A percentile compares a stretch with the other conserved stretches of the same genome.
These are phyloP conservation scores for Dromas ardeola DNA, from an alignment of 2,113 vertebrate species.

Conservation along the genomic window DNA sequence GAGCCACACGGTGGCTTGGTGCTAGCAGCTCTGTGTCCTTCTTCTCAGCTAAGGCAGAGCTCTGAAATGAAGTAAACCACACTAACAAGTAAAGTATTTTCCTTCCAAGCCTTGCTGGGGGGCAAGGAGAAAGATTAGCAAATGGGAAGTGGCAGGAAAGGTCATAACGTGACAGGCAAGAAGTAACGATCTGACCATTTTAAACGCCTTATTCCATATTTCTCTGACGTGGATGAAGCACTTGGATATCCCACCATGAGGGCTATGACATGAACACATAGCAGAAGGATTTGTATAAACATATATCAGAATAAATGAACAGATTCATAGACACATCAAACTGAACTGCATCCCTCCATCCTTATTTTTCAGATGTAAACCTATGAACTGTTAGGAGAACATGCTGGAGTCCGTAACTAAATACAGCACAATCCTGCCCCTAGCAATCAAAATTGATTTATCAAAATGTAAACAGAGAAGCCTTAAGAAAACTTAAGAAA, in stretches of 20 bases:
- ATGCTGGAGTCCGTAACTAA: background rate
- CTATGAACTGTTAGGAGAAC: background rate
- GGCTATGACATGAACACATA: background rate
- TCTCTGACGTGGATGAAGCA: background rate
- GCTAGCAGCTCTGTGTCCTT: background rate
- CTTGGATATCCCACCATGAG: background rate
- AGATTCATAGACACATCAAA: background rate
- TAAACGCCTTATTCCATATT: background rate
- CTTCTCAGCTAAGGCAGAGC: background rate
- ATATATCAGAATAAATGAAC: background rate
- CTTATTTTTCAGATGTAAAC: background rate
- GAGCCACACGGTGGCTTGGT: background rate
- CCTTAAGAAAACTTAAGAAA: background rate
- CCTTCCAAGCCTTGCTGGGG: background rate
- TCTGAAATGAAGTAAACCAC: background rate
- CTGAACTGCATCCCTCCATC: background rate
- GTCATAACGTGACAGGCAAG: background rate
- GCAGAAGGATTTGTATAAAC: background rate
- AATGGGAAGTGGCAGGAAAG: background rate
- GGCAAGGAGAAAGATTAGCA: background rate
- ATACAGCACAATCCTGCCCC: background rate
- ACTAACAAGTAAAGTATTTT: background rate
- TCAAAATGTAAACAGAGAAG: background rate
- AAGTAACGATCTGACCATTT: background rate
- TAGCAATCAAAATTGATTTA: background rate